Conservation (phyloP, 2,888 invertebrate genomes). For the Ochlodes sylvanus region DNA sequence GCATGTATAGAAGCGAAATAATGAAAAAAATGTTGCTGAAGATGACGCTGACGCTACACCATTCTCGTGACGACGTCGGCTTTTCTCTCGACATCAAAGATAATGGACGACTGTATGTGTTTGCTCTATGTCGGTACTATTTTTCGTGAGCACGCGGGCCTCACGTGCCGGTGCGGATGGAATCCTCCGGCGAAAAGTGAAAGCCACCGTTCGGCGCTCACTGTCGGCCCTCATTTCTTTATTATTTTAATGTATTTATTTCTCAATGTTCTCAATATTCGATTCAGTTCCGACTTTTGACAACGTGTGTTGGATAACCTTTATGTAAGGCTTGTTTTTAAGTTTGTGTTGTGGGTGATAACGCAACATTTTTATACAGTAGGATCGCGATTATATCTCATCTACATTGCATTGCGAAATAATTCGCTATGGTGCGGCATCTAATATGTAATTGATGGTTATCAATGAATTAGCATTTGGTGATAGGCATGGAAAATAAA, state of each 20-base stretch:
- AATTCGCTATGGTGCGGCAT: neutral
- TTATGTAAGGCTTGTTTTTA: neutral
- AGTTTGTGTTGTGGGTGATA: neutral
- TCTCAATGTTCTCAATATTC: constrained; percentile 2
- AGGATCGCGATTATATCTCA: neutral
- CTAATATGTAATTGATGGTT: too few species aligned
- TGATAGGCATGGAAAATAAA: too few species aligned
- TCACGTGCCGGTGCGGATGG: neutral
- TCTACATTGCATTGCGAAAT: neutral
- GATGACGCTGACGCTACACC: too few species aligned
- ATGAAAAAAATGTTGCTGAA: too few species aligned
- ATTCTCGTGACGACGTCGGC: too few species aligned
- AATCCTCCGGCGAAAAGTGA: constrained; percentile 4
- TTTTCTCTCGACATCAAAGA: too few species aligned
- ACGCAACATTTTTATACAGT: neutral
- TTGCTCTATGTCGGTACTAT: neutral
- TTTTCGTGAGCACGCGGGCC: neutral
- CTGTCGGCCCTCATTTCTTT: constrained; percentile 7
- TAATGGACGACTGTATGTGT: too few species aligned
- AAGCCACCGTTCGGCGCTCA: neutral
- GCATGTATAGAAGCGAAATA: too few species aligned
- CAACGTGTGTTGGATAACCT: neutral
- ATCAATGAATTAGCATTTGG: too few species aligned
- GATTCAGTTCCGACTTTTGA: constrained; percentile 4
- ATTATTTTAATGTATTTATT: constrained; percentile 7